Base-by-base conservation (phyloP, 2,113 vertebrate genomes). In the Poeciliopsis turrubarensis region DNA sequence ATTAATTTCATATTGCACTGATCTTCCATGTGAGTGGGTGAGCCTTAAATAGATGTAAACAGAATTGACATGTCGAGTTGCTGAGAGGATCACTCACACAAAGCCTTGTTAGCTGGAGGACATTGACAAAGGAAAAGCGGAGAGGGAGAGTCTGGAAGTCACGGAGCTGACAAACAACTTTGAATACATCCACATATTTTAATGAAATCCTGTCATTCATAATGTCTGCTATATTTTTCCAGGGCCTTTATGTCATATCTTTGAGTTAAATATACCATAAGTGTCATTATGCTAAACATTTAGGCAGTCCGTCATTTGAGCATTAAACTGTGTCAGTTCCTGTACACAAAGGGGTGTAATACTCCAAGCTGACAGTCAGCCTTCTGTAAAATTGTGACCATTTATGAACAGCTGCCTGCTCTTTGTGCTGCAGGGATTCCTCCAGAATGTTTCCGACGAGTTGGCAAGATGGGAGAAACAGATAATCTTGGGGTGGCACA, bases 81-180 rank as follows among this genome's bases (percentile, higher is more conserved):
- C 11, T 80, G 31, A 72, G 60, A 79, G 0, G 37, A 73, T 74
- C 68, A 63, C 77, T 41, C 57, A 69, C 65, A 72, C 34, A 10
- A 29, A 29, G 60, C 27, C 22, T 57, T 57, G 51, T 57, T 57
- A 57, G 22, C 51, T 57, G 51, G 51, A 57, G 51, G 25, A 57
- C 51, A 57, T n/a, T 57, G 51, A 57, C 60, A 31, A 64, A 61
- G 70, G 26, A 41, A 19, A 27, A 30, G 3, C 9, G 44, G 68
- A 4, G 26, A 65, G 17, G 14, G 39, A 4, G 3, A 41, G 39
- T 15, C 39, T 26, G 57, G 62, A 41, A 64, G 77, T 79, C 63
- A 39, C 0, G 6, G 13, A 66, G 47, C 71, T 41, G 25, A 72
- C 47, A 65, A 68, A 47, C 17, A 47, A 41, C 51, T 1, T 1